Conservation (phyloP, 1,140 invertebrate species). For the Berghia stephanieae region DNA sequence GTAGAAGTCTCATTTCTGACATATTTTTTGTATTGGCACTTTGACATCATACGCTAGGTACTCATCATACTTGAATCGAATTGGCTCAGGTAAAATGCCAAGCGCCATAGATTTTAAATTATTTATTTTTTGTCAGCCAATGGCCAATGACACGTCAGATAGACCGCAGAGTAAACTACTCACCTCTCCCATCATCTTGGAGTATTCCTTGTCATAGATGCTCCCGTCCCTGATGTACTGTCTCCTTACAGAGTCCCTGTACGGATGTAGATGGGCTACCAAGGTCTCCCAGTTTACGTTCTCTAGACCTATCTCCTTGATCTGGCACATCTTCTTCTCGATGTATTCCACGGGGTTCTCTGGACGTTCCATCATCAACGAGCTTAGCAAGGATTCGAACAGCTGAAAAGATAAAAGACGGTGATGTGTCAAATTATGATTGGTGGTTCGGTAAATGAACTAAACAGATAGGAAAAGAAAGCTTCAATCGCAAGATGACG, state of each 20-base stretch:
- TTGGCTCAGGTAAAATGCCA: too few species aligned
- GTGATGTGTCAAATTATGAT: too few species aligned
- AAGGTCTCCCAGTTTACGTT: conserved; percentile 66
- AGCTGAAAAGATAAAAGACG: too few species aligned
- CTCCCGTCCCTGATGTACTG: conserved; percentile 57
- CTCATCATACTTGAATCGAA: too few species aligned
- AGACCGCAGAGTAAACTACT: not conserved
- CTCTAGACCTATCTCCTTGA: conserved; percentile 55
- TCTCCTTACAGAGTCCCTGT: conserved; percentile 50
- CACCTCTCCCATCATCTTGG: conserved; percentile 37
- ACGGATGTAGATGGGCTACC: conserved; percentile 59
- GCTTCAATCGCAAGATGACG: not conserved
- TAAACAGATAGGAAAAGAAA: not conserved
- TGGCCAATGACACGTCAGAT: too few species aligned
- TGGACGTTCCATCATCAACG: conserved; percentile 61
- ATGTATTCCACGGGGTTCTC: conserved; percentile 61
- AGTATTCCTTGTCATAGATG: conserved; percentile 57
- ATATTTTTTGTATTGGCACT: too few species aligned
- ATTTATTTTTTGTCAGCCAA: too few species aligned
- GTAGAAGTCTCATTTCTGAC: too few species aligned
- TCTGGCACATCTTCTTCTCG: conserved; percentile 56
- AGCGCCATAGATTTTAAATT: too few species aligned
- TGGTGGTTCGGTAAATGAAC: not conserved
- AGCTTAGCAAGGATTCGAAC: conserved; percentile 62
- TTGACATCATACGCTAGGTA: too few species aligned